These are phyloP conservation scores for Mormyrus iriodes DNA, from an alignment of 2,113 vertebrate genomes.

Conservation along the genomic window DNA sequence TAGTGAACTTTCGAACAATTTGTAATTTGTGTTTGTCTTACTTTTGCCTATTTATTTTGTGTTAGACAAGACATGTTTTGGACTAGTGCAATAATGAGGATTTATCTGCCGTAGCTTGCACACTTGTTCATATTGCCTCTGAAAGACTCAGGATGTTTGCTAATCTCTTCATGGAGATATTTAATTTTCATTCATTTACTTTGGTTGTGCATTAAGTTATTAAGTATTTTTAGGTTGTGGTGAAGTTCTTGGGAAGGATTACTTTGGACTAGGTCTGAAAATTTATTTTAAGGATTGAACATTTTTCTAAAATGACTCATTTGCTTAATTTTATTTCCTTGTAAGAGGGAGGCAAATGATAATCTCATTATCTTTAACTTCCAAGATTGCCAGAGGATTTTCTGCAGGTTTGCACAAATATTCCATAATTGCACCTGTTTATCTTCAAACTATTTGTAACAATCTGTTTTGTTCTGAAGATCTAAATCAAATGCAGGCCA, in stretches of 20 bases:
- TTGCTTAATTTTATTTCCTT: conserved; percentile 1
- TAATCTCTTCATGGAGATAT: background rate
- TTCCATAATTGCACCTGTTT: background rate
- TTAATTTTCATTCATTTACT: background rate
- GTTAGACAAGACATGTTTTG: background rate
- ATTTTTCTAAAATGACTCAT: background rate
- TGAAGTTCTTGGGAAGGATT: background rate
- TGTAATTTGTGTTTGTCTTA: background rate
- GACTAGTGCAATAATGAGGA: background rate
- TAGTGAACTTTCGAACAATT: background rate
- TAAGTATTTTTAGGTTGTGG: background rate
- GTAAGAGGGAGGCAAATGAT: background rate
- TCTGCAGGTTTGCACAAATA: background rate
- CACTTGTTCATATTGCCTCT: background rate
- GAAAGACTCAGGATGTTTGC: background rate
- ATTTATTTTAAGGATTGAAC: background rate
- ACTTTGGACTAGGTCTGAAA: background rate
- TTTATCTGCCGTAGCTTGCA: background rate
- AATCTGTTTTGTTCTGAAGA: background rate
- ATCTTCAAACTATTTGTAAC: background rate
- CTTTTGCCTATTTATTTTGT: background rate
- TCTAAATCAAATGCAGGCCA: background rate
- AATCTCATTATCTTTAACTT: background rate
- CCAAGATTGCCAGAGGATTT: background rate
- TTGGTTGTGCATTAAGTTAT: background rate